These are phyloP conservation scores for Fratercula arctica DNA, from an alignment of 2,797 vertebrate genomes.

Conservation along the genomic window DNA sequence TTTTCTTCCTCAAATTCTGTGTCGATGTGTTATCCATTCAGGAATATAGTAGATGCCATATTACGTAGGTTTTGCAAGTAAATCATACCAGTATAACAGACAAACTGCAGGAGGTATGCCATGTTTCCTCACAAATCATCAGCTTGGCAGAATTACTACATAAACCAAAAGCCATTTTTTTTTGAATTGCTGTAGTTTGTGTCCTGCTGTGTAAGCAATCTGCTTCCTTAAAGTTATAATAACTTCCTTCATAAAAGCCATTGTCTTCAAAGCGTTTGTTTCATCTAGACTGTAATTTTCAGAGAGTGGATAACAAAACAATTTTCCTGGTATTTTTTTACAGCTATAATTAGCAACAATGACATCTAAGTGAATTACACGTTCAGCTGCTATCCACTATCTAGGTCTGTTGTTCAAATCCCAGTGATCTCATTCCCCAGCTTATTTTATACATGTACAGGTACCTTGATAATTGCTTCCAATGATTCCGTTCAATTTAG, in stretches of 20 bases:
- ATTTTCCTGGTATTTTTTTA: not conserved
- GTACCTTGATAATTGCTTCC: not conserved
- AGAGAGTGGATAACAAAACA: not conserved
- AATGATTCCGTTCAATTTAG: not conserved
- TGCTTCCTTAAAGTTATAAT: not conserved
- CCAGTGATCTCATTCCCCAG: not conserved
- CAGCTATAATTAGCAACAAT: not conserved
- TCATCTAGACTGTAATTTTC: constrained; percentile 20
- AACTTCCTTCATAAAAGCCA: not conserved
- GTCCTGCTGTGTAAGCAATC: constrained; percentile 11
- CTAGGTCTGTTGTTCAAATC: not conserved
- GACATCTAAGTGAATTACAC: not conserved
- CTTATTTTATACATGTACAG: not conserved
- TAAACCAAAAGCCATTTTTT: not conserved
- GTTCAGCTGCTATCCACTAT: not conserved
- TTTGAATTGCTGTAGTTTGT: not conserved
- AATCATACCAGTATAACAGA: not conserved
- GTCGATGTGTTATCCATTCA: not conserved
- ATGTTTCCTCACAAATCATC: not conserved
- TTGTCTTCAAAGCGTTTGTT: not conserved
- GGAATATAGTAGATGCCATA: not conserved
- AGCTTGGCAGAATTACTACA: not conserved
- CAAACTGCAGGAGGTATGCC: not conserved
- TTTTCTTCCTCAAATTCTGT: not conserved
- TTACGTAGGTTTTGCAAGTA: not conserved